Evolutionary conservation across 2,113 vertebrate genomes (phyloP).

Genomic region (Catagonus wagneri): DNA sequence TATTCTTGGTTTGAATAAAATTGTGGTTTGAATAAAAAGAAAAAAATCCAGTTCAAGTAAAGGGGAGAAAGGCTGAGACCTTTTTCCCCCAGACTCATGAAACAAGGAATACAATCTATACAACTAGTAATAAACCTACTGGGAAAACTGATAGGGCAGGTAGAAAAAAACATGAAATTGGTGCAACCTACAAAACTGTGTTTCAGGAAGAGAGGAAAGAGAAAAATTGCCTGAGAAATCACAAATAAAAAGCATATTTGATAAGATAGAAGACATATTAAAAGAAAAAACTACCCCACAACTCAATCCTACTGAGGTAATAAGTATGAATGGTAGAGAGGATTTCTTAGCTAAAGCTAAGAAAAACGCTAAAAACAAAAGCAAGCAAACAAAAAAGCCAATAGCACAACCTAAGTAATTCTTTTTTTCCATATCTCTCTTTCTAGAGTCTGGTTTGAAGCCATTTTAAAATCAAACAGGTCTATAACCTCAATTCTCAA

Average conservation of each 20-base stretch:
- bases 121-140: conserved; percentile 64
- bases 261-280: conserved; percentile 66
- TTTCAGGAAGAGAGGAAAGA: conserved; percentile 60
- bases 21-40: neutral
- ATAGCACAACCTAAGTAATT: conserved; percentile 5
- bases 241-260: conserved; percentile 70
- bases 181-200: conserved; percentile 32
- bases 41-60: conserved; percentile 29
- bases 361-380: neutral
- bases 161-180: conserved; percentile 39
- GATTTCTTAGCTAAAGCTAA: neutral
- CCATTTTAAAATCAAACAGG: neutral
- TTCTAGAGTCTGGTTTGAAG: neutral
- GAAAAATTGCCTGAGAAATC: conserved; percentile 61
- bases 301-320: conserved; percentile 29
- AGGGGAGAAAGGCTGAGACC: neutral
- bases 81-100: conserved; percentile 42
- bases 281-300: neutral
- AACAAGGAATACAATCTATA: conserved; percentile 63
- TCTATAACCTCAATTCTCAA: neutral
- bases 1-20: conserved; percentile 17
- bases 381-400: neutral
- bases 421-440: neutral
- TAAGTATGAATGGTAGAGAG: conserved; percentile 2
- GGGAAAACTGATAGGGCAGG: conserved; percentile 55